These are phyloP conservation scores for Hirtodrosophila alboralis DNA, from an alignment of 2,888 invertebrate genomes.

Conservation along the genomic window DNA sequence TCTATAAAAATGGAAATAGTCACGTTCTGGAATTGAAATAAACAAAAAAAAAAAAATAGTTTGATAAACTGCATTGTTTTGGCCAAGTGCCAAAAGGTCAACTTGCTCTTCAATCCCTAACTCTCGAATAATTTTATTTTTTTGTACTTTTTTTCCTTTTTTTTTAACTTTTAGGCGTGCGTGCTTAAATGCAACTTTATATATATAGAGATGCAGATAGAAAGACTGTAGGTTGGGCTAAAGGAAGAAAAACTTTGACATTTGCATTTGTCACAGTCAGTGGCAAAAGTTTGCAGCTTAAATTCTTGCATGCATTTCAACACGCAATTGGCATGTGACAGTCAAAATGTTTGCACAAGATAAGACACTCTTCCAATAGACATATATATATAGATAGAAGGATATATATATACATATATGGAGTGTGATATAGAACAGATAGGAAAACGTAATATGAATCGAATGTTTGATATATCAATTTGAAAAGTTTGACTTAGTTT, in stretches of 20 bases:
- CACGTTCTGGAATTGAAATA: constrained; percentile 34
- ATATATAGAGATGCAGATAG: background rate
- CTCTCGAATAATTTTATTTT: background rate
- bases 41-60: too few relatives aligned
- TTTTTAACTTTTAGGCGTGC: constrained; percentile 29
- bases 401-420: background rate
- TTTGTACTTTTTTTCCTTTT: constrained; percentile 49
- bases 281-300: constrained; percentile 74
- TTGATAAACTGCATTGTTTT: constrained; percentile 21
- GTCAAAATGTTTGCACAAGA: constrained; percentile 69
- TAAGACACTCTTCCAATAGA: constrained; percentile 25
- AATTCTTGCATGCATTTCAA: constrained; percentile 76
- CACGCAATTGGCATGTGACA: constrained; percentile 77
- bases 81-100: constrained; percentile 44
- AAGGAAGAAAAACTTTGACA: constrained; percentile 63
- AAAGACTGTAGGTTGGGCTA: background rate
- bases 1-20: constrained; percentile 31
- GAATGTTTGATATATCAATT: constrained; percentile 80
- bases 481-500: constrained; percentile 79
- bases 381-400: constrained; percentile 7
- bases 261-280: constrained; percentile 75
- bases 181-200: constrained; percentile 25
- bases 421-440: background rate
- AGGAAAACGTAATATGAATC: constrained; percentile 54
- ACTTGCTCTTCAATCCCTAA: constrained; percentile 18